Percentiles rank a stretch among this genome's conserved stretches.
phyloP scores from a whole-genome alignment of 2,113 vertebrate genomes.

The Chlorodrepanis virens region DNA sequence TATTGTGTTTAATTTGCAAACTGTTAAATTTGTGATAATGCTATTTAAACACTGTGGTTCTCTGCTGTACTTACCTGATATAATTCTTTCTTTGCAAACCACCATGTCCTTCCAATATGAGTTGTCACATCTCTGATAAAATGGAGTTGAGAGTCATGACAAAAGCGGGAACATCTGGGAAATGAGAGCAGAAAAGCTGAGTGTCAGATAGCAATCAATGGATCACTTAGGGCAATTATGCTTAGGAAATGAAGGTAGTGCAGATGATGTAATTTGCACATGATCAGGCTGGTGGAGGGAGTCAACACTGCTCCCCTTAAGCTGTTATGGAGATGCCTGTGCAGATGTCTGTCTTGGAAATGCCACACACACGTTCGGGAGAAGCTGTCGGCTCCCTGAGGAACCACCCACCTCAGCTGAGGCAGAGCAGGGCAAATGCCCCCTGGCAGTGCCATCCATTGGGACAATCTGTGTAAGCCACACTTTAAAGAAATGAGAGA shows the following conservation, averaged over 20 bases:
- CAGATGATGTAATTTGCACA: slow-evolving; percentile 39
- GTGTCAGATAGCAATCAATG: slow-evolving; percentile 46
- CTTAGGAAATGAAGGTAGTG: slow-evolving; percentile 1
- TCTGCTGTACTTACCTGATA: not conserved
- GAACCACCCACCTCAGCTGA: not conserved
- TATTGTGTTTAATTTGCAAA: not conserved
- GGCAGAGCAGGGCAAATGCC: not conserved
- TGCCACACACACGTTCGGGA: not conserved
- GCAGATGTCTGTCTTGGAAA: slow-evolving; percentile 60
- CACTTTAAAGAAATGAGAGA: not conserved
- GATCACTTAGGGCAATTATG: slow-evolving; percentile 21
- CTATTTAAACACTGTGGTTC: not conserved
- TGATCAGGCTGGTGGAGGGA: slow-evolving; percentile 12
- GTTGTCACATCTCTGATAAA: not conserved
- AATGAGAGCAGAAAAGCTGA: not conserved
- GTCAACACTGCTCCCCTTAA: not conserved
- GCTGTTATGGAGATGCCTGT: not conserved
- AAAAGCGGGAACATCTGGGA: slow-evolving; percentile 42
- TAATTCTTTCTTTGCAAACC: not conserved
- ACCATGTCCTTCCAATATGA: not conserved
- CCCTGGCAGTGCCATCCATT: not conserved
- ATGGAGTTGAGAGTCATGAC: not conserved
- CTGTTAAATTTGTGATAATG: not conserved
- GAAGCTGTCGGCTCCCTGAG: slow-evolving; percentile 31
- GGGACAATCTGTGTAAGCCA: not conserved